These are phyloP conservation scores for Carabus problematicus DNA, from an alignment of 2,888 invertebrate genomes.

Conservation along the genomic window DNA sequence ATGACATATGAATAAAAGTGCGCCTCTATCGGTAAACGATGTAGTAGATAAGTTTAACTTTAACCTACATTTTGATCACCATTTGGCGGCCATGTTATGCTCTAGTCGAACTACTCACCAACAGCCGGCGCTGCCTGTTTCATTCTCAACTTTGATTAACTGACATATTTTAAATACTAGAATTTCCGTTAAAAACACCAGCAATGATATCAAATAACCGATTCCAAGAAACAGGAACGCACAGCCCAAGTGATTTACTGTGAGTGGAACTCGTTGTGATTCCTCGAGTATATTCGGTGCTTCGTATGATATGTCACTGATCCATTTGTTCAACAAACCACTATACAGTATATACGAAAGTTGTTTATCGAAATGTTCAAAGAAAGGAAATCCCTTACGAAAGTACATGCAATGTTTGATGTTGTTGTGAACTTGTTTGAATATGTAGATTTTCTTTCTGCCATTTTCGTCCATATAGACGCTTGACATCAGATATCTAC, in stretches of 20 bases:
- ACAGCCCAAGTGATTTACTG: neutral
- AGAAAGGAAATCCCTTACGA: neutral
- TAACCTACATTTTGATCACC: too few species aligned
- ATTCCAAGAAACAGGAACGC: neutral
- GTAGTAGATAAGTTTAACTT: too few species aligned
- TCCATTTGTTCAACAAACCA: conserved; percentile 1
- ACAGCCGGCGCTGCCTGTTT: too few species aligned
- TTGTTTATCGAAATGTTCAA: neutral
- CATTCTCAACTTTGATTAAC: too few species aligned
- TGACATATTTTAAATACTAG: too few species aligned
- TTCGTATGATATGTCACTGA: neutral
- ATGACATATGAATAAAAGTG: too few species aligned
- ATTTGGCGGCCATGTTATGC: too few species aligned
- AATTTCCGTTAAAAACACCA: neutral
- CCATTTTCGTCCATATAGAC: neutral
- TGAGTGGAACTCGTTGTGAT: neutral
- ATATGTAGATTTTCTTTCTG: neutral
- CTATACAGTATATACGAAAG: neutral
- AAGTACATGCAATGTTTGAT: neutral
- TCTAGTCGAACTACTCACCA: too few species aligned
- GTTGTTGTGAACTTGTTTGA: neutral
- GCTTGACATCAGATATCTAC: neutral
- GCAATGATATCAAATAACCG: neutral
- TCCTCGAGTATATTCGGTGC: neutral
- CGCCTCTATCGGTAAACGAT: too few species aligned